Percentiles rank a stretch among this genome's conserved stretches.
Conservation (phyloP, 2,888 invertebrate species). For the Noctuana brunneofusca region DNA sequence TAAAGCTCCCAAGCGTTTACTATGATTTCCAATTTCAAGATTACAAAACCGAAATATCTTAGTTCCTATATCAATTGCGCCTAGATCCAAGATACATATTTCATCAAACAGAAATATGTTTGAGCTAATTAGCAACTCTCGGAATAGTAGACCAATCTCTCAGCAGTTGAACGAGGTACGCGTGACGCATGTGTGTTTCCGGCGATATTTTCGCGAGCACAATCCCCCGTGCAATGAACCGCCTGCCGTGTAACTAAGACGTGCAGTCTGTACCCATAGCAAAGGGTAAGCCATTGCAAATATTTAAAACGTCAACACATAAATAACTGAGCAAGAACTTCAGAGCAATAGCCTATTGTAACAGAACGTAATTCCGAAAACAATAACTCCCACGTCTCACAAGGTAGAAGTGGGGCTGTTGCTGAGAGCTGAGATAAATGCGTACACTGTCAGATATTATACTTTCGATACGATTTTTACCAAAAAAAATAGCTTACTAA, state of each 20-base stretch:
- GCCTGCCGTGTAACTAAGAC: constrained; percentile 4
- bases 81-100: background rate
- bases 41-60: background rate
- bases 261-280: constrained; percentile 6
- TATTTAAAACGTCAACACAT: background rate
- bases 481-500: too few relatives aligned
- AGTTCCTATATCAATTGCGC: background rate
- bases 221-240: constrained; percentile 26
- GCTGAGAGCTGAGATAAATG: background rate
- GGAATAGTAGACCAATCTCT: constrained; percentile 17
- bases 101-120: constrained; percentile 11
- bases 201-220: constrained; percentile 58
- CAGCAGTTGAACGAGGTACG: constrained; percentile 12
- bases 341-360: background rate
- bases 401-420: background rate
- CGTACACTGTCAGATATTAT: background rate
- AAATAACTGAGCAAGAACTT: background rate
- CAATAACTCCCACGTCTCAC: constrained; percentile 1
- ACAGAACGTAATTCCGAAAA: background rate
- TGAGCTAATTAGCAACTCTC: constrained; percentile 11
- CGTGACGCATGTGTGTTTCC: constrained; percentile 59
- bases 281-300: background rate
- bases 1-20: background rate
- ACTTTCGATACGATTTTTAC: too few relatives aligned
- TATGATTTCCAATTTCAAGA: background rate